These are phyloP conservation scores for Pygmarrhopalites habei DNA, from an alignment of 1,140 invertebrate genomes.

Conservation along the genomic window DNA sequence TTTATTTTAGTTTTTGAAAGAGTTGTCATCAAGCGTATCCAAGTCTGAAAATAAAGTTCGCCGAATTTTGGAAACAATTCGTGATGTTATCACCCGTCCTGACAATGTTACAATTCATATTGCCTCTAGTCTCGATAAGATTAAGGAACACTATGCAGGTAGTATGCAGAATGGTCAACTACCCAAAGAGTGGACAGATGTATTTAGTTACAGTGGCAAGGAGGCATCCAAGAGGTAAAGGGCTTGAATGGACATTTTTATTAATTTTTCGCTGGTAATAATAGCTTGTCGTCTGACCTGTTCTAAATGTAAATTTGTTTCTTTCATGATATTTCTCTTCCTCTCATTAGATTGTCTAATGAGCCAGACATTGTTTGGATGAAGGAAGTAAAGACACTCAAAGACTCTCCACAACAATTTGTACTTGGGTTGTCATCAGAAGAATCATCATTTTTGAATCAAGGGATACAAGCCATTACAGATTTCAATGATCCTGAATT, in stretches of 20 bases:
- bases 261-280: too few species aligned
- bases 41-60: constrained; percentile 46
- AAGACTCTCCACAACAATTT: constrained; percentile 45
- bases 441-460: constrained; percentile 68
- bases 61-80: constrained; percentile 55
- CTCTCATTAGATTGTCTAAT: constrained; percentile 46
- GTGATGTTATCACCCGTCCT: constrained; percentile 53
- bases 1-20: constrained; percentile 69
- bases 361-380: constrained; percentile 49
- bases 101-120: constrained; percentile 61
- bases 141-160: constrained; percentile 44
- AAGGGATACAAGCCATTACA: constrained; percentile 56
- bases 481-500: constrained; percentile 59
- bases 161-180: constrained; percentile 40
- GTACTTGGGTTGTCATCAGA: constrained; percentile 72
- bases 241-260: too few species aligned
- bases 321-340: too few species aligned
- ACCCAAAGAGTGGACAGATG: constrained; percentile 15
- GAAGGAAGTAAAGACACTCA: constrained; percentile 31
- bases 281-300: too few species aligned
- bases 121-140: constrained; percentile 59
- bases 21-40: constrained; percentile 48
- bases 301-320: too few species aligned
- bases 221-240: constrained; percentile 12
- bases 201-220: constrained; percentile 12